Evolutionary conservation across 2,888 invertebrate genomes (phyloP).

Genomic region (Nomada ruficornis): DNA sequence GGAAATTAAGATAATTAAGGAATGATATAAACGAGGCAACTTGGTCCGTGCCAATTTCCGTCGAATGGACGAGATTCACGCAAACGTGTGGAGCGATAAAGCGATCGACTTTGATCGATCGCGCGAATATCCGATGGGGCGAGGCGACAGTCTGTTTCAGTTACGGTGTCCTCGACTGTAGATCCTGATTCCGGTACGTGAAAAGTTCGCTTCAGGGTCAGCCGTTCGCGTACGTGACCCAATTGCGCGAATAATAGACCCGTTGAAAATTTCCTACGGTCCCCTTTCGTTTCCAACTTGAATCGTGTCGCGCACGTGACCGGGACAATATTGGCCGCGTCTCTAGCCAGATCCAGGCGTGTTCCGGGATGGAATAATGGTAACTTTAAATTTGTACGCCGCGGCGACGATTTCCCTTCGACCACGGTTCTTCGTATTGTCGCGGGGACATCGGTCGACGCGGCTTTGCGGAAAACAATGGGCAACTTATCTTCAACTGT

Average conservation of each 20-base stretch:
- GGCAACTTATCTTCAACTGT: not conserved
- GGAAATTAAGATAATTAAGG: constrained; percentile 38
- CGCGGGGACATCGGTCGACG: not conserved
- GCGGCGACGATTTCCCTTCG: not conserved
- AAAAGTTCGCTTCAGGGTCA: constrained; percentile 20
- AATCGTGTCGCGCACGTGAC: constrained; percentile 16
- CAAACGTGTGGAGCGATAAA: constrained; percentile 3
- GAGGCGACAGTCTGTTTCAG: not conserved
- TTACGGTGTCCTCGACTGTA: not conserved
- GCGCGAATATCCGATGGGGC: not conserved
- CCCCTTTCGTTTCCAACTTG: constrained; percentile 15
- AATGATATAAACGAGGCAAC: constrained; percentile 20
- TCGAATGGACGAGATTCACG: constrained; percentile 16
- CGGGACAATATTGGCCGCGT: constrained; percentile 1
- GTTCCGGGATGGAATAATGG: constrained; percentile 1
- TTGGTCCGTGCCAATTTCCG: constrained; percentile 30
- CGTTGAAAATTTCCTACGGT: constrained; percentile 26
- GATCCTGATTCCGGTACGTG: not conserved
- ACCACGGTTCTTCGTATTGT: constrained; percentile 4
- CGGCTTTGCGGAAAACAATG: constrained; percentile 14
- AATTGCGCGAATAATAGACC: constrained; percentile 9
- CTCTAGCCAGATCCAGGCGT: not conserved
- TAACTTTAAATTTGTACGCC: constrained; percentile 15
- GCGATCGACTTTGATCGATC: constrained; percentile 14
- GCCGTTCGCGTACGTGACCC: constrained; percentile 34